Evolutionary conservation across 2,888 invertebrate species (phyloP).

Genomic region (Drosophila rubida): DNA sequence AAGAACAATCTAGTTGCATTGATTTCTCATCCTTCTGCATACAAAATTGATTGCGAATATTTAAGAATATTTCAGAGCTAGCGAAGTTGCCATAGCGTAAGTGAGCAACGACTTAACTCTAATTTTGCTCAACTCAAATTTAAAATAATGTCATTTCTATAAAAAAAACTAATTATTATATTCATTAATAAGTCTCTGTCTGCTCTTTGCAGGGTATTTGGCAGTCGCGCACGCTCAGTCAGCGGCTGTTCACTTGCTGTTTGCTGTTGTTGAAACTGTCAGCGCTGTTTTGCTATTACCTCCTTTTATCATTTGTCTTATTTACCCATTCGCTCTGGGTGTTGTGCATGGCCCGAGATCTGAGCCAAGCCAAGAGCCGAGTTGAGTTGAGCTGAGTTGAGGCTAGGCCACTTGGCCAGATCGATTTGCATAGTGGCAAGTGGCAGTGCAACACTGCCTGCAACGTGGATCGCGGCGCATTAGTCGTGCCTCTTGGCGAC

Average conservation of each 20-base stretch:
- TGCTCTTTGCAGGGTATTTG: background rate
- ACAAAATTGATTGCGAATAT: too few species aligned
- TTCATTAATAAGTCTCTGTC: too few species aligned
- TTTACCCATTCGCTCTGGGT: constrained; percentile 63
- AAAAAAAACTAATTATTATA: too few species aligned
- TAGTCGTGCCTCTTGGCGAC: constrained; percentile 55
- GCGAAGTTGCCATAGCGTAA: too few species aligned
- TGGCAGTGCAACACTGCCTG: constrained; percentile 19
- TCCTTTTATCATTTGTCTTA: constrained; percentile 75
- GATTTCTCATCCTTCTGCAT: too few species aligned
- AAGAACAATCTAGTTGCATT: too few species aligned
- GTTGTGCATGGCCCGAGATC: constrained; percentile 38
- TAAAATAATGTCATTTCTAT: too few species aligned
- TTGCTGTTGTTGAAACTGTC: constrained; percentile 52
- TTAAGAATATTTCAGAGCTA: too few species aligned
- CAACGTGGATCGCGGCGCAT: constrained; percentile 46
- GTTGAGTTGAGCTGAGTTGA: background rate
- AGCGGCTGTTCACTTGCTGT: constrained; percentile 6
- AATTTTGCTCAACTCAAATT: too few species aligned
- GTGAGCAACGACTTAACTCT: too few species aligned
- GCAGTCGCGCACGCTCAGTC: background rate
- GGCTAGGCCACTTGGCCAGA: constrained; percentile 14
- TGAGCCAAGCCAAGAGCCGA: constrained; percentile 20
- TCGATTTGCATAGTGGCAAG: constrained; percentile 69
- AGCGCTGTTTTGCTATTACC: constrained; percentile 62